Conservation (phyloP, 2,888 invertebrate genomes). For the Ectobius pallidus region DNA sequence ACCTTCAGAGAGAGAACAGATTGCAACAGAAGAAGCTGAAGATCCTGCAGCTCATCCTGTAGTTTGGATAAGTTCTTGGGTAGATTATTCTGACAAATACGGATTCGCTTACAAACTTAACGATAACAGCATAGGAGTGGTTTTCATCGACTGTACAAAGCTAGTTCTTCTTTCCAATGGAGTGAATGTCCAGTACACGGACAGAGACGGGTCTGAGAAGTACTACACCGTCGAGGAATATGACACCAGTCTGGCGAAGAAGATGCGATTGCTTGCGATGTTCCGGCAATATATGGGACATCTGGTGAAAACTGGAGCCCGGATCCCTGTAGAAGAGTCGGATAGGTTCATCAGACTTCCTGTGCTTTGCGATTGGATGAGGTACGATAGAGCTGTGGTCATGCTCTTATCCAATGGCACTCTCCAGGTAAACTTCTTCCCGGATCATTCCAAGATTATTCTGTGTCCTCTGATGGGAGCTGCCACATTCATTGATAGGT, state of each 20-base stretch:
- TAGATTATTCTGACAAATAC: slow-evolving; percentile 70
- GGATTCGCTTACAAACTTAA: slow-evolving; percentile 68
- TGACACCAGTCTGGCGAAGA: slow-evolving; percentile 60
- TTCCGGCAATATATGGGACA: slow-evolving; percentile 51
- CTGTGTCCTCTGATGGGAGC: slow-evolving; percentile 67
- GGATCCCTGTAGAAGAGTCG: not conserved
- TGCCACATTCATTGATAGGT: slow-evolving; percentile 63
- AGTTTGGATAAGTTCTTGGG: slow-evolving; percentile 71
- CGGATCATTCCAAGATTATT: slow-evolving; percentile 68
- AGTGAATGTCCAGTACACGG: slow-evolving; percentile 65
- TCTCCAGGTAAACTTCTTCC: slow-evolving; percentile 61
- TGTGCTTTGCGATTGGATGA: slow-evolving; percentile 64
- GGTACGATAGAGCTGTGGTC: slow-evolving; percentile 65
- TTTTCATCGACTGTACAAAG: slow-evolving; percentile 66
- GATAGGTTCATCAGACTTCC: slow-evolving; percentile 66
- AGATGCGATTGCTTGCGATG: slow-evolving; percentile 64
- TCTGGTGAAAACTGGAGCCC: not conserved
- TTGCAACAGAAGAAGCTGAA: slow-evolving; percentile 59
- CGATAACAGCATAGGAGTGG: slow-evolving; percentile 66
- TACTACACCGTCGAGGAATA: slow-evolving; percentile 58
- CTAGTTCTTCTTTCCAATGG: slow-evolving; percentile 62
- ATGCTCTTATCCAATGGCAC: slow-evolving; percentile 66
- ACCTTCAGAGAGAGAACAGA: not conserved
- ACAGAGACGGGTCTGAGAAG: slow-evolving; percentile 60
- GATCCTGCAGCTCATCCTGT: slow-evolving; percentile 64